Evolutionary conservation across 37 sponge, comb jelly and placozoan species (phyloP).

Genomic region (Axinella damicornis): DNA sequence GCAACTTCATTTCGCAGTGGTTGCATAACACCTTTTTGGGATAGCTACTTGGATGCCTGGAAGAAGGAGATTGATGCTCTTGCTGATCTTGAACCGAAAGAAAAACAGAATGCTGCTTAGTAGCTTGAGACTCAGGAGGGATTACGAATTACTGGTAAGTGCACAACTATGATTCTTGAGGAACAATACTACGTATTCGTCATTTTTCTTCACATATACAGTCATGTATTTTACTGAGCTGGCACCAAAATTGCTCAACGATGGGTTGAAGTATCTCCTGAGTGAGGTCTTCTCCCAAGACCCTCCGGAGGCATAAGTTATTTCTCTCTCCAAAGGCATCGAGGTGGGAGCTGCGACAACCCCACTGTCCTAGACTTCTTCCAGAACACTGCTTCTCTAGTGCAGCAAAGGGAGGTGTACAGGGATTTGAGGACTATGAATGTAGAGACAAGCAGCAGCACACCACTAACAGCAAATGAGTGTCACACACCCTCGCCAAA

Average conservation of each 20-base stretch:
- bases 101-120: not conserved
- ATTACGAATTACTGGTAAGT: not conserved
- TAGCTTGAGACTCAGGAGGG: not conserved
- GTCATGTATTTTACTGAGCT: conserved; percentile 13
- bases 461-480: not conserved
- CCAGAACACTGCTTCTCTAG: conserved; percentile 27
- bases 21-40: not conserved
- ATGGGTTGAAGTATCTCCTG: conserved; percentile 3
- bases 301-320: conserved; percentile 18
- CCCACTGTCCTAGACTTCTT: conserved; percentile 19
- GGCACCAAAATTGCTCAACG: not conserved
- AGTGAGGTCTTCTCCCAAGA: conserved; percentile 32
- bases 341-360: conserved; percentile 24
- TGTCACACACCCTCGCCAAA: not conserved
- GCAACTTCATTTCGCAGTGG: not conserved
- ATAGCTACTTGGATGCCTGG: not conserved
- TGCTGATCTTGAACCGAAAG: not conserved
- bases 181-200: no score
- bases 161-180: no score
- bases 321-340: conserved; percentile 31
- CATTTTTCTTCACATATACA: not conserved
- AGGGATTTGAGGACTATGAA: conserved; percentile 25
- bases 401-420: conserved; percentile 15
- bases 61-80: not conserved
- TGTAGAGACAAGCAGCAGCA: conserved; percentile 5